Base-by-base conservation (phyloP, 2,797 vertebrate genomes). In the Alca torda region DNA sequence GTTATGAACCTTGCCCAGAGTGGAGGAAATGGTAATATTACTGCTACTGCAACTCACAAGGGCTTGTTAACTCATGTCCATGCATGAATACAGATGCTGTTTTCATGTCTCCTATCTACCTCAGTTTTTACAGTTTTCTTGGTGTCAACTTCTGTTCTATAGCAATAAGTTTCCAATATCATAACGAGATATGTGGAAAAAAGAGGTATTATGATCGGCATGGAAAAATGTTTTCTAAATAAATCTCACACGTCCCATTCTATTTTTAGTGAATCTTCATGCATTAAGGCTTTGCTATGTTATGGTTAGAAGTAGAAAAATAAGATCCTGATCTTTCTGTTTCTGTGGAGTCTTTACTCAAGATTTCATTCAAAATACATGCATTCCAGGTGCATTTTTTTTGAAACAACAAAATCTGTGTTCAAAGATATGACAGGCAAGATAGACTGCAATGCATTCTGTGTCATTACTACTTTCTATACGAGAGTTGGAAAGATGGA, bases 311-410 rank as follows among this genome's bases (percentile, higher is more conserved):
- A 87, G 43, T 19, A 84, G n/a, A 70, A 37, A 48, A 81, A 57
- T 8, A 50, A 63, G 46, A 53, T 77, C 46, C 60, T 54, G 4
- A 10, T 61, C 11, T 70, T 82, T 21, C 41, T 45, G 7, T 72
- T 89, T 76, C 23, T 77, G n/a, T 51, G 16, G 21, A 35, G 18
- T 48, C 21, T 48, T 91, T 30, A 24, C 39, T 81, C 10, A 90
- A 26, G 16, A 21, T 75, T 75, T 45, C 16, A 17, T 87, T 90
- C 31, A 80, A 50, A 50, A 43, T 51, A 10, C 6, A 5, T 33
- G 6, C 3, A 11, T 41, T 9, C 17, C 1, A 6, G 35, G 8
- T 43, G 5, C 3, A 1, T 23, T 10, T 54, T 59, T 63, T 76
- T 24, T 50, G 5, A 23, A 69, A 11, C 14, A 61, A 21, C 11